phyloP scores from a whole-genome alignment of 2,888 invertebrate species.

The Pseudoips prasinana region DNA sequence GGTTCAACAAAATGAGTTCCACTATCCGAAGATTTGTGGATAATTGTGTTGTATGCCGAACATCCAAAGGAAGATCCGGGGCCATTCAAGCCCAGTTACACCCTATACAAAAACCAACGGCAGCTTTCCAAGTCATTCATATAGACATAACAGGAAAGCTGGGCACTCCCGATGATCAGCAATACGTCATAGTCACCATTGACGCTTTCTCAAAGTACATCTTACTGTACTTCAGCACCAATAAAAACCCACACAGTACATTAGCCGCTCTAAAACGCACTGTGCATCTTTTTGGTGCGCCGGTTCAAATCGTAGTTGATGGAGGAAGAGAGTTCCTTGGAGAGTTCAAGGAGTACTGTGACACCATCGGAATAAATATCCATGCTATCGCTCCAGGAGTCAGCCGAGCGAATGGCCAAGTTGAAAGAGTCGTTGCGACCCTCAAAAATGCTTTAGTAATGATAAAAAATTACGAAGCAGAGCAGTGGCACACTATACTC shows the following conservation, averaged over 20 bases:
- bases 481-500: slow-evolving; percentile 5
- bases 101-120: slow-evolving; percentile 15
- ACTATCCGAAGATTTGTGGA: slow-evolving; percentile 4
- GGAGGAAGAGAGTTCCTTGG: slow-evolving; percentile 20
- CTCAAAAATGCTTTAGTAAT: slow-evolving; percentile 26
- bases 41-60: slow-evolving; percentile 22
- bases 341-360: slow-evolving; percentile 14
- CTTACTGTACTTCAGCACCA: slow-evolving; percentile 6
- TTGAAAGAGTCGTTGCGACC: slow-evolving; percentile 19
- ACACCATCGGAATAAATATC: slow-evolving; percentile 7
- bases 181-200: slow-evolving; percentile 18
- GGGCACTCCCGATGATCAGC: slow-evolving; percentile 5
- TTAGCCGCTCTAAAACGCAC: slow-evolving; percentile 15
- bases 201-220: slow-evolving; percentile 22
- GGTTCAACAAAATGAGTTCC: slow-evolving; percentile 5
- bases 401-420: slow-evolving; percentile 23
- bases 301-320: slow-evolving; percentile 15
- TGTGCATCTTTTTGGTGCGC: slow-evolving; percentile 18
- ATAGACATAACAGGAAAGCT: slow-evolving; percentile 26
- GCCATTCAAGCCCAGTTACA: slow-evolving; percentile 7
- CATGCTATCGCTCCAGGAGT: slow-evolving; percentile 19
- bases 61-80: slow-evolving; percentile 20
- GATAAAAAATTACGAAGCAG: slow-evolving; percentile 23
- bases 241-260: slow-evolving; percentile 3
- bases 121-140: slow-evolving; percentile 13